These are phyloP conservation scores for Tribolium freemani DNA, from an alignment of 2,888 invertebrate genomes.

Conservation along the genomic window DNA sequence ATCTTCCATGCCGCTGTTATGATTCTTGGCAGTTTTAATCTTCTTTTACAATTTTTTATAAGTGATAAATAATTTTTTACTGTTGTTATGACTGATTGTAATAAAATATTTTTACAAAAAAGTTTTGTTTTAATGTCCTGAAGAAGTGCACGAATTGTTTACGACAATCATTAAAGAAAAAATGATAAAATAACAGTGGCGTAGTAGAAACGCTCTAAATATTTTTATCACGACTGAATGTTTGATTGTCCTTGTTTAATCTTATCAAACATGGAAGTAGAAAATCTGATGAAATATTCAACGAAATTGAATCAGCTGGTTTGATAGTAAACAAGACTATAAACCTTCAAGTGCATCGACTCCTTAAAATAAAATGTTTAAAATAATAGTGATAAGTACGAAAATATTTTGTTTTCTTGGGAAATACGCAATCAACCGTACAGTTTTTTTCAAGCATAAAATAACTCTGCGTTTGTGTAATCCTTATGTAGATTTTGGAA, in stretches of 20 bases:
- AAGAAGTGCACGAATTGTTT: too few relatives aligned
- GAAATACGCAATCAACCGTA: not conserved
- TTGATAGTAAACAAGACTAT: not conserved
- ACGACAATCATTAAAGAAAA: not conserved
- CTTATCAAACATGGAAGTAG: not conserved
- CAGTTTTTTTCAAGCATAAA: too few relatives aligned
- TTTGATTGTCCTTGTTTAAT: not conserved
- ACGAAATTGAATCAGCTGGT: not conserved
- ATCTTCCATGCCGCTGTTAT: constrained; percentile 78
- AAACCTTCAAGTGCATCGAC: not conserved
- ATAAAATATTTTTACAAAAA: not conserved
- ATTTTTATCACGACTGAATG: not conserved
- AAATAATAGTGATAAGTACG: not conserved
- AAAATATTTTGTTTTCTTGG: not conserved
- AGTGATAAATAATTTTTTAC: constrained; percentile 50
- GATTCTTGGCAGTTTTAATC: constrained; percentile 79
- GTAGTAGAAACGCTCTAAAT: not conserved
- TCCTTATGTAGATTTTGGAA: too few relatives aligned
- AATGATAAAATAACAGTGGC: not conserved
- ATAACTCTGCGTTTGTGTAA: too few relatives aligned
- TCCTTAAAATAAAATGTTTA: not conserved
- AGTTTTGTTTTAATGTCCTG: not conserved
- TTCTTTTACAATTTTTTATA: constrained; percentile 88
- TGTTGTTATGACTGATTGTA: not conserved
- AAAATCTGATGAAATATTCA: not conserved